These are phyloP conservation scores for Bathynomus jamesi DNA, from an alignment of 1,140 invertebrate genomes.

Conservation along the genomic window DNA sequence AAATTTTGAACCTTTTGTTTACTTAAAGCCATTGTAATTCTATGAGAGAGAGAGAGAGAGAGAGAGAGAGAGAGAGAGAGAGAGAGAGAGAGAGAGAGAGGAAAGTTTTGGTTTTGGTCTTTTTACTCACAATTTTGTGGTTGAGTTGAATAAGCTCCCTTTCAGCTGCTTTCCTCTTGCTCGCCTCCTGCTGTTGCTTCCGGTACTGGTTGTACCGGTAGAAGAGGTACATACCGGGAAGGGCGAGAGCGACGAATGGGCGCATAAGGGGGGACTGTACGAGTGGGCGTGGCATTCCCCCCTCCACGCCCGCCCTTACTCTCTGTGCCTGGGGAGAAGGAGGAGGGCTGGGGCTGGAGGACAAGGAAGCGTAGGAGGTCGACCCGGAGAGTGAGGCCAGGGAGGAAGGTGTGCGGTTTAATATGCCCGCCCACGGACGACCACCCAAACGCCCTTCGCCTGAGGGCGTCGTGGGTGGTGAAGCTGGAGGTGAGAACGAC, in stretches of 20 bases:
- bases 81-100: too few species aligned
- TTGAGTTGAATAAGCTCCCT: constrained; percentile 74
- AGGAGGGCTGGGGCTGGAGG: not conserved
- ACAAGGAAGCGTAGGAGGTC: not conserved
- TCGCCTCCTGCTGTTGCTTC: constrained; percentile 72
- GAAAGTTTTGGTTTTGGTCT: too few species aligned
- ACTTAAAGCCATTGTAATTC: too few species aligned
- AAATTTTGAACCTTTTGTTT: too few species aligned
- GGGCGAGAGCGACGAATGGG: constrained; percentile 66
- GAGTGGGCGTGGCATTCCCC: not conserved
- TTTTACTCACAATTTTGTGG: constrained; percentile 78
- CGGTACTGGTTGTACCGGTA: constrained; percentile 81
- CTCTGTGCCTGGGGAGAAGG: not conserved
- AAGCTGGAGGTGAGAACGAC: not conserved
- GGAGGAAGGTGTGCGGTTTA: not conserved
- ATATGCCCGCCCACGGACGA: not conserved
- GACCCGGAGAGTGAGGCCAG: not conserved
- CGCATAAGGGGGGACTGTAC: constrained; percentile 53
- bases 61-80: too few species aligned
- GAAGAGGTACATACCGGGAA: constrained; percentile 80
- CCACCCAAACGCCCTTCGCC: not conserved
- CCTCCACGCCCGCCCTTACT: not conserved
- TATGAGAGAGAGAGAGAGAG: too few species aligned
- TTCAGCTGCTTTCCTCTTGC: constrained; percentile 68
- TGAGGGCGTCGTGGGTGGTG: not conserved